Base-by-base conservation (phyloP, 2,888 invertebrate species). In the Rugalucina vietnamica region DNA sequence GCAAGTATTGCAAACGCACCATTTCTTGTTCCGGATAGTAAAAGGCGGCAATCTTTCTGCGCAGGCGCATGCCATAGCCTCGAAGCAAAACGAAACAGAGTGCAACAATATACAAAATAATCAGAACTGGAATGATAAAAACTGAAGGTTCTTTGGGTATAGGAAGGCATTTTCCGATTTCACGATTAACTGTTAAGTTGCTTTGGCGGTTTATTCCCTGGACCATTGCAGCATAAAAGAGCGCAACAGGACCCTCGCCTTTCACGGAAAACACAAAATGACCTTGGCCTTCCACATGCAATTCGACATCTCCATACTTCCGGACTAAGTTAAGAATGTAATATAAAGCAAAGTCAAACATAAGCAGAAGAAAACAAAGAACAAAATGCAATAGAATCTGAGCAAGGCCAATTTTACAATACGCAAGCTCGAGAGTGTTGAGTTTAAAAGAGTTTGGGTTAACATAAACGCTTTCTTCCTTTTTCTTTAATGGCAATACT, bases 341-440 rank as follows among this genome's bases (percentile, higher is more conserved):
- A 79, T 91, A 93, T n/a, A 93, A 83, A 50, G 90, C 87, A 82
- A 88, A 92, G 79, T 93, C 92, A 82, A 93, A 92, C 8, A 82
- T 54, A n/a, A 89, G 70, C 0, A 92, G 80, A 14, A 88, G 37
- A 3, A 88, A 32, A 8, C 90, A 85, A 21, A 93, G 79, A 8
- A 91, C 50, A 27, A 92, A 79, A 81, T 93, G 92, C 1, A 92
- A 82, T 10, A 84, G 36, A 12, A 92, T 78, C n/a, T 91, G 87
- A 29, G 84, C 83, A 43, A 92, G 81, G 1, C 92, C 93, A 3
- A 90, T 75, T n/a, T 84, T 75, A 43, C 86, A 86, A 24, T 89
- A 79, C 0, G 85, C 81, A 10, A 89, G 79, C 74, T 93, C 93
- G 14, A 82, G 76, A 1, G 81, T 73, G 8, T 89, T 88, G n/a